phyloP scores from a whole-genome alignment of 2,797 vertebrate species.

The Myotis planiceps region DNA sequence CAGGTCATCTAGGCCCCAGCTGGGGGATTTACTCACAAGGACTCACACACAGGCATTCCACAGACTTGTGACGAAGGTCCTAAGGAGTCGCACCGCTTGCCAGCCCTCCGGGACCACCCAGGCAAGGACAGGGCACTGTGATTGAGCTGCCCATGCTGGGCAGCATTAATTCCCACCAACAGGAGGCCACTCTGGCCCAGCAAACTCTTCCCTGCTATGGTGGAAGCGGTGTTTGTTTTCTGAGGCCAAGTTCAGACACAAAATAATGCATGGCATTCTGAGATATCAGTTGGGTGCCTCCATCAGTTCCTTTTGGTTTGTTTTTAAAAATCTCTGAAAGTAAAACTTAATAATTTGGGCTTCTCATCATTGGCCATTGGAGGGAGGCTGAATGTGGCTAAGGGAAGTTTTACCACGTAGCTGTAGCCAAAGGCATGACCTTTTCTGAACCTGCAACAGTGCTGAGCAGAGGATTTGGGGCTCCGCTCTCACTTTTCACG shows the following conservation, averaged over 20 bases:
- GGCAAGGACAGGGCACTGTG: neutral
- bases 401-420: constrained; percentile 63
- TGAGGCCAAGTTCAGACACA: constrained; percentile 22
- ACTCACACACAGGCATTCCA: neutral
- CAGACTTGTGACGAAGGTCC: neutral
- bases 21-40: neutral
- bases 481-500: constrained; percentile 54
- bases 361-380: constrained; percentile 62
- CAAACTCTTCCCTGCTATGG: accelerated
- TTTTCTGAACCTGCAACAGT: constrained; percentile 77
- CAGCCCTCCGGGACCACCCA: constrained; percentile 57
- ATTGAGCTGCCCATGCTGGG: neutral
- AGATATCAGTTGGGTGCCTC: constrained; percentile 38
- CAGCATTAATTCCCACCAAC: neutral
- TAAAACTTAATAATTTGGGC: neutral
- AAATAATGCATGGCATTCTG: constrained; percentile 70
- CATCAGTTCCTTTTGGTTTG: neutral
- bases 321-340: constrained; percentile 16
- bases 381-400: constrained; percentile 44
- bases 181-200: neutral
- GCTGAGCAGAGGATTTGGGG: constrained; percentile 76
- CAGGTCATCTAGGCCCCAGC: neutral
- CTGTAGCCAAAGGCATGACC: constrained; percentile 73
- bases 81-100: accelerated
- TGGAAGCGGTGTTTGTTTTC: constrained; percentile 56